phyloP scores from a whole-genome alignment of 2,113 vertebrate genomes.

The Oxyura jamaicensis region DNA sequence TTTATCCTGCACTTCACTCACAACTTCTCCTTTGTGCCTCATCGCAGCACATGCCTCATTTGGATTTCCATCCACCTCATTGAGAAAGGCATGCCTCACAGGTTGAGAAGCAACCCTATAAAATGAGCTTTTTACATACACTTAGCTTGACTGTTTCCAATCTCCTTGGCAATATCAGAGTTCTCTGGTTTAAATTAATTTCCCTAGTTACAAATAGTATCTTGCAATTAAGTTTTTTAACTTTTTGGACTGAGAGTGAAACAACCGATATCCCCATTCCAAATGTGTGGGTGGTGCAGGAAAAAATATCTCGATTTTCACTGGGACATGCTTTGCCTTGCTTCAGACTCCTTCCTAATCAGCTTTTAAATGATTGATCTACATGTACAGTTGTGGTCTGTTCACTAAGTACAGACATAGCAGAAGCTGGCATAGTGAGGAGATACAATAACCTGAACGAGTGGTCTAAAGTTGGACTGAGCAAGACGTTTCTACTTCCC shows the following conservation, averaged over 20 bases:
- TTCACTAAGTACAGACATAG: background rate
- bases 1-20: background rate
- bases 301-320: slow-evolving; percentile 42
- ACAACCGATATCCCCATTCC: background rate
- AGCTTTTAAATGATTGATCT: background rate
- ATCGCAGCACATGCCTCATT: background rate
- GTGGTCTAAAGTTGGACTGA: background rate
- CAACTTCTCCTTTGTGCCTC: slow-evolving; percentile 22
- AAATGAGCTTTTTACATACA: background rate
- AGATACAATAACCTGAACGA: background rate
- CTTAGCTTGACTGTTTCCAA: background rate
- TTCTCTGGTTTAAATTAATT: slow-evolving; percentile 56
- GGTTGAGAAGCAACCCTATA: background rate
- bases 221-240: slow-evolving; percentile 55
- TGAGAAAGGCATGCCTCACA: background rate
- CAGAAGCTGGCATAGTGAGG: background rate
- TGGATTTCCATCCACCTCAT: slow-evolving; percentile 11
- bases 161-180: slow-evolving; percentile 18
- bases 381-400: background rate
- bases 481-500: background rate
- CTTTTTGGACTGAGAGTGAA: slow-evolving; percentile 18
- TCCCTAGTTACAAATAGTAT: background rate
- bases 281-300: slow-evolving; percentile 49
- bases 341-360: background rate
- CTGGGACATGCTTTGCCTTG: background rate